Base-by-base conservation (phyloP, 2,113 vertebrate genomes). In the Petrocephalus microphthalmus region DNA sequence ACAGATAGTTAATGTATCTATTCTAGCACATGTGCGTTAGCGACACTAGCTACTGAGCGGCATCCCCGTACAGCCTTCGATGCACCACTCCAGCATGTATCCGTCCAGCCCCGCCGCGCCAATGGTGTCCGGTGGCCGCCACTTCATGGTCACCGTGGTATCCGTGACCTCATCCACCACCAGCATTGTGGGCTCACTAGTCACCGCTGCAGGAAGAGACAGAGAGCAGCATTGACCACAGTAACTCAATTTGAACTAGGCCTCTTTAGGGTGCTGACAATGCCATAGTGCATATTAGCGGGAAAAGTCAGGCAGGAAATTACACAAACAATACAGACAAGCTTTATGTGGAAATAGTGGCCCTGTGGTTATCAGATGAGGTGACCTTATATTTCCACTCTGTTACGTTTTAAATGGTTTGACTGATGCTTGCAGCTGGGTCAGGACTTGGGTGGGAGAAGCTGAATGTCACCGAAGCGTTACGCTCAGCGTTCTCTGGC, bases 121-220 rank as follows among this genome's bases (percentile, higher is more conserved):
- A 0, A 99, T 99, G 87, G 97, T 98, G 90, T 99, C 98, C 37
- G 98, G 98, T 3, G 98, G 98, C 71, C 98, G 95, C 98, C 98
- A 99, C 91, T 97, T 99, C 93, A 99, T 95, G 0, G 98, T 99
- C 89, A 99, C 97, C 0, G 96, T 92, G 47, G 89, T 96, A 90
- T 99, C 98, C 0, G 98, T 99, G 60, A 99, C 96, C 0, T 95
- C 96, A 67, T 99, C 98, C 87, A 99, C 97, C 15, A 97, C 94
- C 92, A 99, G 93, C 88, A 98, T 93, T 0, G 98, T 99, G 19
- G 98, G 98, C 83, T 99, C 97, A 93, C 98, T 99, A 91, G 98
- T 99, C 82, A 99, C 98, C 92, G 98, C 98, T 99, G 90, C 87
- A 90, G 51, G 19, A 83, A 91, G 64, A 56, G 0, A 56, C 1